phyloP scores from a whole-genome alignment of 2,113 vertebrate species.

The Syngnathus scovelli region DNA sequence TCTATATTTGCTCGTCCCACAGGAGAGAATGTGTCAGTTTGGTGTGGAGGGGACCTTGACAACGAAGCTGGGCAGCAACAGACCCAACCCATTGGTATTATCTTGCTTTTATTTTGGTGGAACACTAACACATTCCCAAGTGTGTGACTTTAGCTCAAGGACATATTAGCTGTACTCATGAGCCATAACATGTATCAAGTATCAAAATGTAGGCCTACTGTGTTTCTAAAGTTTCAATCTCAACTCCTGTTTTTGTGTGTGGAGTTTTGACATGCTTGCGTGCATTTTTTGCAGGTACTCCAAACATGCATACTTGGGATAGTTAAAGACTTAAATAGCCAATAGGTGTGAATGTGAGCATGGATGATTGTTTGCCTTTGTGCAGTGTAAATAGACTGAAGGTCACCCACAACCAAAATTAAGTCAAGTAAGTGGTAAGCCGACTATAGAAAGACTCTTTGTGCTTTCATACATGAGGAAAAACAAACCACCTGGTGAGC shows the following conservation, averaged over 20 bases:
- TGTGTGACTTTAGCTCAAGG: not conserved
- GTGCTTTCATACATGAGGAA: not conserved
- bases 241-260: too few species aligned
- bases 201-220: not conserved
- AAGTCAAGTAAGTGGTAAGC: too few species aligned
- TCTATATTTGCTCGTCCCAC: slow-evolving; percentile 10
- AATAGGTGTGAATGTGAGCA: not conserved
- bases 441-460: not conserved
- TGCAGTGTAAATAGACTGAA: not conserved
- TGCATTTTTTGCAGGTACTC: too few species aligned
- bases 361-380: not conserved
- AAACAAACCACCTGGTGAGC: not conserved
- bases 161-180: not conserved
- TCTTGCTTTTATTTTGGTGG: slow-evolving; percentile 12
- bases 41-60: slow-evolving; percentile 24
- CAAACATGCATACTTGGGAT: not conserved
- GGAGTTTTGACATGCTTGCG: not conserved
- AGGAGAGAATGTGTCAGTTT: slow-evolving; percentile 15
- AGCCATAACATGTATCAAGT: not conserved
- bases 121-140: slow-evolving; percentile 10
- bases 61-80: slow-evolving; percentile 20
- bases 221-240: too few species aligned
- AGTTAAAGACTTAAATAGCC: not conserved
- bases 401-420: not conserved
- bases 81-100: slow-evolving; percentile 18